A percentile compares a stretch with the other conserved stretches of the same genome.
These are phyloP conservation scores for Propithecus coquereli DNA, from an alignment of 2,113 vertebrate species.

Conservation along the genomic window DNA sequence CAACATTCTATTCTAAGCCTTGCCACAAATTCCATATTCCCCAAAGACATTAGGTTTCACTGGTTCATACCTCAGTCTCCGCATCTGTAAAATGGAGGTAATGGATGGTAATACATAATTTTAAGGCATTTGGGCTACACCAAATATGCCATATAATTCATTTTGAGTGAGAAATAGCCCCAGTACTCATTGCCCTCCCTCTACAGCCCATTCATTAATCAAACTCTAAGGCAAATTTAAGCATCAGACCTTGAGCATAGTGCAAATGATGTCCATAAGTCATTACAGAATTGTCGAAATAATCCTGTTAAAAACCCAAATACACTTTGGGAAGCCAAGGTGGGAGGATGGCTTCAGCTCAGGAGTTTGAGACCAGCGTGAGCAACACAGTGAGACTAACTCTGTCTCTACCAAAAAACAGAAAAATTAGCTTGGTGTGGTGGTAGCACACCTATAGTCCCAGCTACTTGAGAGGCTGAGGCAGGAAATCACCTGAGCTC, in stretches of 20 bases:
- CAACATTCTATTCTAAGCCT: background rate
- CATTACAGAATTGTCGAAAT: constrained; percentile 39
- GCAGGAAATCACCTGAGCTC: no score
- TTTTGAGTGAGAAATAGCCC: background rate
- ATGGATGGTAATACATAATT: background rate
- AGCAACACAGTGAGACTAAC: no score
- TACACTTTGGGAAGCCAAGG: background rate
- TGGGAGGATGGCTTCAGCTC: no score
- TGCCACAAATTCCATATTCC: background rate
- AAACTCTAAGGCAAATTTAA: constrained; percentile 25
- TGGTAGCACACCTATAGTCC: no score
- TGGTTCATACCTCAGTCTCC: background rate
- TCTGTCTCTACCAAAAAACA: no score
- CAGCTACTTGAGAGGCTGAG: no score
- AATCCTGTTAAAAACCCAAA: constrained; percentile 38
- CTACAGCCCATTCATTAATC: background rate
- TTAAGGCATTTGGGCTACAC: background rate
- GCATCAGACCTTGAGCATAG: background rate
- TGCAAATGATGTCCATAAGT: background rate
- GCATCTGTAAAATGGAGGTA: background rate
- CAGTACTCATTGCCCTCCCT: background rate
- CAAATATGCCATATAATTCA: background rate
- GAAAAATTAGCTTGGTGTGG: no score
- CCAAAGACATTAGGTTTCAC: background rate
- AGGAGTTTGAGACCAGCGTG: no score